Conservation (phyloP, 2,797 vertebrate species). For the Premnoplex brunnescens region DNA sequence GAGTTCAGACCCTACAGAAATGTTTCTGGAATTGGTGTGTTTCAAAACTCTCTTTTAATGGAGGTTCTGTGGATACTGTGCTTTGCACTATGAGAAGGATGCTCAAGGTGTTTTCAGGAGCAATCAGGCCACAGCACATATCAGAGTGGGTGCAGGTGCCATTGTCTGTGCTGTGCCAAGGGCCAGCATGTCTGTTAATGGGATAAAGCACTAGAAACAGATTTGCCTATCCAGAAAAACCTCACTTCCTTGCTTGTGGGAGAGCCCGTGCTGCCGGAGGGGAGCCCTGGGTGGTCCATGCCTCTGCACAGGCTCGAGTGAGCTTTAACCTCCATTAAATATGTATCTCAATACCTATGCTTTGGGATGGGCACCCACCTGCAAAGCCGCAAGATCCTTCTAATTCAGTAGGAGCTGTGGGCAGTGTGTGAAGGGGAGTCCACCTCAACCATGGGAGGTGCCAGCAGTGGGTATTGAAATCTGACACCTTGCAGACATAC, state of each 20-base stretch:
- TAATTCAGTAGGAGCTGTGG: neutral
- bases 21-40: neutral
- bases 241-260: accelerated
- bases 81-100: neutral
- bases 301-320: neutral
- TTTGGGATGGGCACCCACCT: neutral
- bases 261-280: neutral
- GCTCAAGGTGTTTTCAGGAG: neutral
- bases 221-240: neutral
- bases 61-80: neutral
- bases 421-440: neutral
- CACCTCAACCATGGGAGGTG: neutral
- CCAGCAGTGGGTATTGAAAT: neutral
- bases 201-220: neutral
- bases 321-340: neutral
- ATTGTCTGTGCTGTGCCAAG: neutral
- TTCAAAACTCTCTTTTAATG: neutral
- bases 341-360: accelerated
- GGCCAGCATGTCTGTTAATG: neutral
- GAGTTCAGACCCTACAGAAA: neutral
- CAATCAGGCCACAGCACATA: neutral
- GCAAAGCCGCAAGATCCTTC: neutral
- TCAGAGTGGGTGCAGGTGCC: neutral
- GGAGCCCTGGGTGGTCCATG: neutral
- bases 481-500: neutral